Evolutionary conservation across 2,888 invertebrate genomes (phyloP), one percentile per base, ranked within the genome.

Genomic region (Pristionchus entomophagus): DNA sequence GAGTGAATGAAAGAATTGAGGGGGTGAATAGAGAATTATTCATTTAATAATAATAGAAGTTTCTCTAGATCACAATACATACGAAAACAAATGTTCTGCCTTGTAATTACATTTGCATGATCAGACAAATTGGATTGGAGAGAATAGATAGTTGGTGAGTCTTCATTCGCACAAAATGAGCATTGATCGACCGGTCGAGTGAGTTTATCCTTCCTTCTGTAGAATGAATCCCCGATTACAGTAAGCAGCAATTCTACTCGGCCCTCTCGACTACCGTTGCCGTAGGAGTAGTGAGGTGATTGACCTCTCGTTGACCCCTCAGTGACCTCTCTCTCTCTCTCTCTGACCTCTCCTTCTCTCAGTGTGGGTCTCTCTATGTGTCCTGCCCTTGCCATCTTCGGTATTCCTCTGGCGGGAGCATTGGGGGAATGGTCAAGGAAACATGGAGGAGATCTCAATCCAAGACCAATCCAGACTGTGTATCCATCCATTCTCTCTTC

Each of bases 101-200:
- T n/a, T n/a, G n/a, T n/a, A n/a, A n/a, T n/a, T n/a, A n/a, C n/a
- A n/a, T n/a, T n/a, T n/a, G n/a, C n/a, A 69, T 69, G 65, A 73
- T 1, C n/a, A n/a, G 26, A 73, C 41, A 45, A 73, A 38, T 73
- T n/a, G 19, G 35, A 26, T 62, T 35, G 10, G 65, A 65, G 5
- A 22, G 65, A 35, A 35, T 0, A 22, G 65, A 35, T n/a, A 73
- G 14, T 73, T n/a, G n/a, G n/a, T n/a, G n/a, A n/a, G n/a, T n/a
- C n/a, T n/a, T 73, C 45, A 73, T 45, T 73, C 73, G 1, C n/a
- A 45, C 41, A 26, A 26, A 73, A 73, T 73, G 73, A 73, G 73
- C 73, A 73, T 26, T 10, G 41, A 73, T 73, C 73, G 73, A 73
- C 73, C 73, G 73, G 73, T 73, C 41, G 73, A 73, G 73, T 73